phyloP scores from a whole-genome alignment of 2,888 invertebrate genomes.

The Pseudococcus longispinus region DNA sequence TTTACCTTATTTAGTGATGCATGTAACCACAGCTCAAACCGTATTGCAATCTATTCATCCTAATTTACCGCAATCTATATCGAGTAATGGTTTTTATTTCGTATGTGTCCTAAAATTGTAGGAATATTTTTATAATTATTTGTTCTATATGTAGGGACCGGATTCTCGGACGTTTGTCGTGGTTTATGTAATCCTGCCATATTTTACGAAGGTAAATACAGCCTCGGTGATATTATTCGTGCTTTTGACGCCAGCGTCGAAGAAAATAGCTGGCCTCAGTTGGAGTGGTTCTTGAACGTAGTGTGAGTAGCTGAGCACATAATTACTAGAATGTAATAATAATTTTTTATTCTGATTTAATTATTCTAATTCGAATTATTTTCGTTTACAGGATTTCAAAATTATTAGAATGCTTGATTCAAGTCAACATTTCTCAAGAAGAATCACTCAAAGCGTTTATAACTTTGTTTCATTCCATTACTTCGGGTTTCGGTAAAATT shows the following conservation, averaged over 20 bases:
- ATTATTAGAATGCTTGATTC: constrained; percentile 67
- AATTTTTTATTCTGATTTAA: neutral
- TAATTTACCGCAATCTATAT: constrained; percentile 56
- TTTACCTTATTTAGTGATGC: constrained; percentile 64
- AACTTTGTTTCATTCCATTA: constrained; percentile 68
- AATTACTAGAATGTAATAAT: no score
- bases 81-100: constrained; percentile 15
- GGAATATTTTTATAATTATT: neutral
- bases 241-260: constrained; percentile 66
- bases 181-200: constrained; percentile 69
- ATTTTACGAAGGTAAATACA: constrained; percentile 69
- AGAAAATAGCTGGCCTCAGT: constrained; percentile 72
- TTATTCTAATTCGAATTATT: neutral
- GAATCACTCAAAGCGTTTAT: constrained; percentile 67
- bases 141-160: constrained; percentile 61
- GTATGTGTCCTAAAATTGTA: constrained; percentile 48
- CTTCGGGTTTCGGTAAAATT: constrained; percentile 72
- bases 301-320: constrained; percentile 66
- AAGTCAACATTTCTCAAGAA: constrained; percentile 67
- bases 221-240: constrained; percentile 67
- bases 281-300: constrained; percentile 73
- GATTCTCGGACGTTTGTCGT: constrained; percentile 65
- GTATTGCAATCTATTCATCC: constrained; percentile 57
- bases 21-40: constrained; percentile 61
- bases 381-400: constrained; percentile 66